Percentiles rank a stretch among this genome's conserved stretches.
phyloP scores from a whole-genome alignment of 2,888 invertebrate species.

The Drosophila paracracens region DNA sequence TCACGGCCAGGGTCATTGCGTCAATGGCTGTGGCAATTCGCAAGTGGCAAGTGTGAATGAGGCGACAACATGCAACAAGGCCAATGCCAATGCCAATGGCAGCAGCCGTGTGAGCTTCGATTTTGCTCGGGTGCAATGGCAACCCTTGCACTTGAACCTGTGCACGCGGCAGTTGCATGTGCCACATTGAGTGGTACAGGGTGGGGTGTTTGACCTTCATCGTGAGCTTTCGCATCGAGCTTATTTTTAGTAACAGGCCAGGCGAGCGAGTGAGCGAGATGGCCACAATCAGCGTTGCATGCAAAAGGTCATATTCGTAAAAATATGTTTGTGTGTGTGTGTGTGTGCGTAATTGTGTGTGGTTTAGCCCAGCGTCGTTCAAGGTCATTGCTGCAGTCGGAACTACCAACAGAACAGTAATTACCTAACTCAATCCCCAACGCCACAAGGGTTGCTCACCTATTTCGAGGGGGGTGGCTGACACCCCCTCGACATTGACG shows the following conservation, averaged over 20 bases:
- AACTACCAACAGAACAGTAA: slow-evolving; percentile 44
- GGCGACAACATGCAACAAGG: slow-evolving; percentile 39
- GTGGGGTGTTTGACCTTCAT: slow-evolving; percentile 73
- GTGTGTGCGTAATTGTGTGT: slow-evolving; percentile 10
- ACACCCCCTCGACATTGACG: slow-evolving; percentile 74
- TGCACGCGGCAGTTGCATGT: slow-evolving; percentile 77
- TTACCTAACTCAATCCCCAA: slow-evolving; percentile 44
- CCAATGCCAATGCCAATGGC: slow-evolving; percentile 39
- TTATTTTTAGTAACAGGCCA: slow-evolving; percentile 70
- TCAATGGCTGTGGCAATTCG: slow-evolving; percentile 43
- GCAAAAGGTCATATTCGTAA: slow-evolving; percentile 69
- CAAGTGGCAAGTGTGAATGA: background rate
- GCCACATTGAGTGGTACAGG: slow-evolving; percentile 39
- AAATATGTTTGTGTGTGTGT: slow-evolving; percentile 14
- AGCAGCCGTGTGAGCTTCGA: slow-evolving; percentile 26
- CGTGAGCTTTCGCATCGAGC: slow-evolving; percentile 66
- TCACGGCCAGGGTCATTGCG: slow-evolving; percentile 52
- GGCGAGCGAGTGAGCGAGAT: slow-evolving; percentile 16
- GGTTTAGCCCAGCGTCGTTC: slow-evolving; percentile 54
- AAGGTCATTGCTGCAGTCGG: slow-evolving; percentile 66
- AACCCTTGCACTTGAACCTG: slow-evolving; percentile 83
- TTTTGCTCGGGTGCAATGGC: slow-evolving; percentile 53
- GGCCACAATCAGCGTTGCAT: slow-evolving; percentile 45
- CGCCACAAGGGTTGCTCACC: slow-evolving; percentile 14
- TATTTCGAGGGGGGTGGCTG: slow-evolving; percentile 1